Percentiles rank a stretch among this genome's conserved stretches.
phyloP scores from a whole-genome alignment of 1,140 invertebrate species.

The Hypsibius dujardini region DNA sequence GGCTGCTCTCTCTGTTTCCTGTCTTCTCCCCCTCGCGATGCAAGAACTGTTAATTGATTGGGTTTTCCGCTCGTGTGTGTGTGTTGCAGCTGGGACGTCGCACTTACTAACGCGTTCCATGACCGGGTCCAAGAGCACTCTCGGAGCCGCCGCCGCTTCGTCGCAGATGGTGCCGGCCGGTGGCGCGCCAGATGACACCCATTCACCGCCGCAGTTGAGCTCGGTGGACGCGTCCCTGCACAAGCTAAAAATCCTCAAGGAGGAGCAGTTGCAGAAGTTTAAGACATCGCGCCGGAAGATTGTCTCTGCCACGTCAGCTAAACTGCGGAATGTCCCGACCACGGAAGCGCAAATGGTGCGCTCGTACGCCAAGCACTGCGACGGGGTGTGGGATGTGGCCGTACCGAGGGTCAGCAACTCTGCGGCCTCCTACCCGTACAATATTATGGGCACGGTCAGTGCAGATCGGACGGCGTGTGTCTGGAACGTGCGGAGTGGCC shows the following conservation, averaged over 20 bases:
- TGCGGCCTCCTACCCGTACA: conserved; percentile 54
- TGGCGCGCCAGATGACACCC: not conserved
- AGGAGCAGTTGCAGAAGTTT: conserved; percentile 56
- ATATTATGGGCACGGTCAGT: conserved; percentile 69
- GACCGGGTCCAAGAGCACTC: not conserved
- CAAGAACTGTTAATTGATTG: no score
- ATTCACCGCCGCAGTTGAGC: conserved; percentile 10
- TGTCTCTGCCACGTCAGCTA: conserved; percentile 87
- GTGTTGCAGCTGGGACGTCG: not conserved
- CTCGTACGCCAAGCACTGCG: conserved; percentile 74
- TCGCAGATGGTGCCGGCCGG: not conserved
- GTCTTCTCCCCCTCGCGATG: no score
- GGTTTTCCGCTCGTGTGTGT: no score
- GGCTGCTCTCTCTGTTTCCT: no score
- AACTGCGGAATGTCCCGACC: conserved; percentile 75
- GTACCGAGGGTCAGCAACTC: conserved; percentile 42
- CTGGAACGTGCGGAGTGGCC: conserved; percentile 70
- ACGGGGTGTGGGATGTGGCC: conserved; percentile 92
- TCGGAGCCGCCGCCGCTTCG: not conserved
- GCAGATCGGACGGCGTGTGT: conserved; percentile 78
- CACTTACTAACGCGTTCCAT: not conserved
- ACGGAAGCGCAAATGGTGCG: conserved; percentile 57
- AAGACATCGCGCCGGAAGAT: conserved; percentile 73
- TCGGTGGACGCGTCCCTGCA: not conserved
- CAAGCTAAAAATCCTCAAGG: conserved; percentile 30